Evolutionary conservation across 2,113 vertebrate genomes (phyloP).

Genomic region (Xenopus tropicalis): DNA sequence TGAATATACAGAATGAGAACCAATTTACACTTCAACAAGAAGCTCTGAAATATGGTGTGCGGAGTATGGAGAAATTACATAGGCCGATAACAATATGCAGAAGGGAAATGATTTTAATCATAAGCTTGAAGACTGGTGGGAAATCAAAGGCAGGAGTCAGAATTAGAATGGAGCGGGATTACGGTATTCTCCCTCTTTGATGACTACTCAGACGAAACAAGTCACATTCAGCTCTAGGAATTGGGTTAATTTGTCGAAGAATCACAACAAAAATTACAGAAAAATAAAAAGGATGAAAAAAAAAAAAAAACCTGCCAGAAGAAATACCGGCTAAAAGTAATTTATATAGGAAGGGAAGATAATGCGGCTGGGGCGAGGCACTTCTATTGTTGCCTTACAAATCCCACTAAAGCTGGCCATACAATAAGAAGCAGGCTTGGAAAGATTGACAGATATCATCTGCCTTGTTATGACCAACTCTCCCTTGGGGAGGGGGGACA

Average conservation of each 20-base stretch:
- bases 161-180: conserved; percentile 16
- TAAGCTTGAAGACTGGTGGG: not conserved
- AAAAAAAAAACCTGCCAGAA: no score
- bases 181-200: not conserved
- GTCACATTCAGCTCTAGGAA: not conserved
- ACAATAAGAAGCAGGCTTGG: no score
- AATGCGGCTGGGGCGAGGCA: no score
- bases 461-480: no score
- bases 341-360: no score
- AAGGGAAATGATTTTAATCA: conserved; percentile 24
- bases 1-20: conserved; percentile 9
- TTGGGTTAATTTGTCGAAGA: conserved; percentile 8
- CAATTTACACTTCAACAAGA: conserved; percentile 14
- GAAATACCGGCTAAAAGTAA: no score
- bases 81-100: conserved; percentile 21
- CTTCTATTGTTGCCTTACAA: no score
- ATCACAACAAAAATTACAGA: not conserved
- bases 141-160: conserved; percentile 25
- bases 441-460: no score
- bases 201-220: not conserved
- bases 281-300: not conserved
- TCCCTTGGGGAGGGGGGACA: no score
- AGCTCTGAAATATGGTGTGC: conserved; percentile 9
- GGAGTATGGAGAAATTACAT: conserved; percentile 14
- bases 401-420: no score